Conservation (phyloP, 2,888 invertebrate species). For the Flabesymbios commensalis region DNA sequence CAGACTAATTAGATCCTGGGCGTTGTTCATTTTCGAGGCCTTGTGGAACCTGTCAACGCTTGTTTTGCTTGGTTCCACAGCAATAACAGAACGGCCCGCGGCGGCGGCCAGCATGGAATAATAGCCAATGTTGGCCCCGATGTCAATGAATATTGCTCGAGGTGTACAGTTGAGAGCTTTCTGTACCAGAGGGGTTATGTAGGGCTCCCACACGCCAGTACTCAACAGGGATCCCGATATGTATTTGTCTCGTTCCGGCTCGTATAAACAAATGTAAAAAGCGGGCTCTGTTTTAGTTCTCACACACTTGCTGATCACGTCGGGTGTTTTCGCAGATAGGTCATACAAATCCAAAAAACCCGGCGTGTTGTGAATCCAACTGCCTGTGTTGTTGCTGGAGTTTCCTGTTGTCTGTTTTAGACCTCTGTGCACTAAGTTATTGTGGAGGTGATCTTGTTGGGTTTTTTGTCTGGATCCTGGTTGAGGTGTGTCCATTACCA, state of each 20-base stretch:
- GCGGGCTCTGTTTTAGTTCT: slow-evolving; percentile 36
- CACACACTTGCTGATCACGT: too few relatives aligned
- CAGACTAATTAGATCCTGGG: slow-evolving; percentile 38
- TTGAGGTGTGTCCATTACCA: too few relatives aligned
- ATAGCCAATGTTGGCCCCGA: slow-evolving; percentile 57
- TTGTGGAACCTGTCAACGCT: slow-evolving; percentile 38
- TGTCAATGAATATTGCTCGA: slow-evolving; percentile 45
- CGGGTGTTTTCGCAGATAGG: too few relatives aligned
- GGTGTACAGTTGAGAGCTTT: slow-evolving; percentile 36
- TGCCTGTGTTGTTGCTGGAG: too few relatives aligned
- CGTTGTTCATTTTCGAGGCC: slow-evolving; percentile 35
- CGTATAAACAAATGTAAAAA: slow-evolving; percentile 45
- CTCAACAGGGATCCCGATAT: slow-evolving; percentile 43
- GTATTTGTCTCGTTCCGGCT: slow-evolving; percentile 40
- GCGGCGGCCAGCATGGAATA: slow-evolving; percentile 50
- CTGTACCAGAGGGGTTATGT: slow-evolving; percentile 42
- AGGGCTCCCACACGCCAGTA: slow-evolving; percentile 51
- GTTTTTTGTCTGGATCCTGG: too few relatives aligned
- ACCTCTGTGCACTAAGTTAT: too few relatives aligned
- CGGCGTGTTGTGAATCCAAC: too few relatives aligned
- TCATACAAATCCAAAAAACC: too few relatives aligned
- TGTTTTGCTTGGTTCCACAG: slow-evolving; percentile 50
- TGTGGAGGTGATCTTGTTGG: too few relatives aligned
- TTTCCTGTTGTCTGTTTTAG: too few relatives aligned
- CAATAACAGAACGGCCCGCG: slow-evolving; percentile 47